These are phyloP conservation scores for Vulpes vulpes DNA, from an alignment of 2,113 vertebrate genomes.

Conservation along the genomic window DNA sequence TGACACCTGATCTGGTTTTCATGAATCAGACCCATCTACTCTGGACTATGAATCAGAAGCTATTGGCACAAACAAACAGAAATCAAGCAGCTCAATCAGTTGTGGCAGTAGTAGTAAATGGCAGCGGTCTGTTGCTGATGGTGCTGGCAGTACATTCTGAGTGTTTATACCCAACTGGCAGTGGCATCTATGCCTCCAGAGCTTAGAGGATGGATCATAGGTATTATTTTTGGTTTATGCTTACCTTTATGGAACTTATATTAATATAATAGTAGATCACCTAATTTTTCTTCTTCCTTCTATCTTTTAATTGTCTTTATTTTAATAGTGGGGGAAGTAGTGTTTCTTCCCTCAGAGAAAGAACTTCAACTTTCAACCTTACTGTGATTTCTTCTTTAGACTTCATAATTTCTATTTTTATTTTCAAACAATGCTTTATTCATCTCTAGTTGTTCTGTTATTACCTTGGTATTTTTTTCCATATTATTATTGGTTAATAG, in stretches of 20 bases:
- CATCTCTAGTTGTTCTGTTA: background rate
- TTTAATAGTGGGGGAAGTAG: background rate
- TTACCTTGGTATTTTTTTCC: background rate
- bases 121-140: background rate
- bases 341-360: background rate
- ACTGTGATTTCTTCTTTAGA: background rate
- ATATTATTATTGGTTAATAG: background rate
- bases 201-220: background rate
- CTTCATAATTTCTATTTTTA: background rate
- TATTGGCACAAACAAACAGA: background rate
- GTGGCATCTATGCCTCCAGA: background rate
- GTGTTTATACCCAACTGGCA: background rate
- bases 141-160: no score
- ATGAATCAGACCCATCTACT: background rate
- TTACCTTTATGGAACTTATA: background rate
- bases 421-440: background rate
- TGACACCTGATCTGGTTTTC: background rate
- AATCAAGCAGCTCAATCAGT: background rate
- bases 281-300: background rate
- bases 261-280: background rate
- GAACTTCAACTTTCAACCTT: background rate
- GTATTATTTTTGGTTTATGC: background rate
- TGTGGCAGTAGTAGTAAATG: background rate
- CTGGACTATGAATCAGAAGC: background rate
- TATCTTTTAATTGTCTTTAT: background rate